These are phyloP conservation scores for Blera fallax DNA, from an alignment of 2,888 invertebrate species.

Conservation along the genomic window DNA sequence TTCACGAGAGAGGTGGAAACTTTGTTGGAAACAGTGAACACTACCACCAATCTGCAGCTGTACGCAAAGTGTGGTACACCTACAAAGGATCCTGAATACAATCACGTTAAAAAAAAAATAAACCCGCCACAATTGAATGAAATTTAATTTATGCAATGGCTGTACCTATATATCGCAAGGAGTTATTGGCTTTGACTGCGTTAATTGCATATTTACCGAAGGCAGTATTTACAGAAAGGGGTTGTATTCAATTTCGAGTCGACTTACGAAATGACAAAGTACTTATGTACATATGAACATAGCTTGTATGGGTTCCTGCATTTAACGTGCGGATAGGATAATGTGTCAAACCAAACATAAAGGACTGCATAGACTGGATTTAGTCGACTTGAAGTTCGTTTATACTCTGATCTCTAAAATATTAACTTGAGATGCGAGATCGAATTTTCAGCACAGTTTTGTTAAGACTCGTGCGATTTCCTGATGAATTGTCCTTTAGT, in stretches of 20 bases:
- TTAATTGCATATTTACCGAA: conserved; percentile 25
- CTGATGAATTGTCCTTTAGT: too few relatives aligned
- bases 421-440: too few relatives aligned
- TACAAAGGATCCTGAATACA: not conserved
- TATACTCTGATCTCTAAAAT: too few relatives aligned
- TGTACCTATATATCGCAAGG: conserved; percentile 8
- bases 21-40: conserved; percentile 23
- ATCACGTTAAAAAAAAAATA: not conserved
- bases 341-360: too few relatives aligned
- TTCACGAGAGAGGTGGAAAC: conserved; percentile 28
- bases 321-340: too few relatives aligned
- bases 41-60: not conserved
- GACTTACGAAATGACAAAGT: not conserved
- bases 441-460: too few relatives aligned
- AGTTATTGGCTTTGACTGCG: conserved; percentile 21
- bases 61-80: not conserved
- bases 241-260: not conserved
- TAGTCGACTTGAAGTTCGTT: too few relatives aligned
- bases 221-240: not conserved
- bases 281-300: too few relatives aligned
- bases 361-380: too few relatives aligned
- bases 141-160: conserved; percentile 26
- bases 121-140: conserved; percentile 23
- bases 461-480: too few relatives aligned
- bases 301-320: too few relatives aligned